phyloP scores from a whole-genome alignment of 2,888 invertebrate genomes.

The Trisateles emortualis region DNA sequence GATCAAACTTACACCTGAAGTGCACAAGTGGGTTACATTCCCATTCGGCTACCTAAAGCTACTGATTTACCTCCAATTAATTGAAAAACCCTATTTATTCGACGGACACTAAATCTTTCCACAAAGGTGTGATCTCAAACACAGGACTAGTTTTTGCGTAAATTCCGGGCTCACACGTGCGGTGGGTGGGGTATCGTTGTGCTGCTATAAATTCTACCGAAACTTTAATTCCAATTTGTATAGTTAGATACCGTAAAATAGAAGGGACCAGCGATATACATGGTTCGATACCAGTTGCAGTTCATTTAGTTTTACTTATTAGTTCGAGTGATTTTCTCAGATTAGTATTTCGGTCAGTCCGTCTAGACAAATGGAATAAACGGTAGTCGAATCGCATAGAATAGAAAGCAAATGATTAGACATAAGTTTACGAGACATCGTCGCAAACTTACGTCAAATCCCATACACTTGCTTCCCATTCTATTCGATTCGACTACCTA shows the following conservation, averaged over 20 bases:
- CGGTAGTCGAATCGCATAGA: too few relatives aligned
- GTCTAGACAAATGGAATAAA: too few relatives aligned
- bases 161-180: constrained; percentile 28
- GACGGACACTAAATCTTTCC: constrained; percentile 24
- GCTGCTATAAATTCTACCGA: constrained; percentile 54
- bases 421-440: too few relatives aligned
- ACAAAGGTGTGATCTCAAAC: constrained; percentile 25
- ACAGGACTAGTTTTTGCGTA: constrained; percentile 33
- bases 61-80: constrained; percentile 11
- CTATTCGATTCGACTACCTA: too few relatives aligned
- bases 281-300: constrained; percentile 3
- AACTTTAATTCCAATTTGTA: constrained; percentile 48
- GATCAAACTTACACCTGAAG: too few relatives aligned
- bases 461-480: too few relatives aligned
- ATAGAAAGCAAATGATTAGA: too few relatives aligned
- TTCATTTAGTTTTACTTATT: neutral
- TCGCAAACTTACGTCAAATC: too few relatives aligned
- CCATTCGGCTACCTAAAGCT: too few relatives aligned
- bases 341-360: too few relatives aligned
- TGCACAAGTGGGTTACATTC: too few relatives aligned
- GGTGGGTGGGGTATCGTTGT: constrained; percentile 47
- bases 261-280: constrained; percentile 5
- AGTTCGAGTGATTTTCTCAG: too few relatives aligned
- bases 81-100: constrained; percentile 13
- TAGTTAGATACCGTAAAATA: constrained; percentile 20